Evolutionary conservation across 2,113 vertebrate species (phyloP).

Genomic region (Campylomormyrus tamandua): DNA sequence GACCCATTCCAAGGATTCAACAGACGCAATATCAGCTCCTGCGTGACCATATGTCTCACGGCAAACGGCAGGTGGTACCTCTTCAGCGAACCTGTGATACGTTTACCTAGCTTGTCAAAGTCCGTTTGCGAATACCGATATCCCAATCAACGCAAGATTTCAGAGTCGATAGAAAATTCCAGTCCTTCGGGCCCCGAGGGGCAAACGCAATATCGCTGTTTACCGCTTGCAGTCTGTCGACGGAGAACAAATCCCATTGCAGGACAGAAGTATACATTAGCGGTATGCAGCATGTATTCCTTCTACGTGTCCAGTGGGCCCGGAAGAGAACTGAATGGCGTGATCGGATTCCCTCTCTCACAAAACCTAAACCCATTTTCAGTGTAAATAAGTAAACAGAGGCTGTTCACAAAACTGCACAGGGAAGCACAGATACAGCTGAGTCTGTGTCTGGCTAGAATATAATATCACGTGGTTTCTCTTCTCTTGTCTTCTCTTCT

Average conservation of each 20-base stretch:
- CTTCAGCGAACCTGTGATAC: background rate
- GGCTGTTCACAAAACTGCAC: background rate
- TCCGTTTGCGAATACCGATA: background rate
- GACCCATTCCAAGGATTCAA: background rate
- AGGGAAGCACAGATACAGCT: background rate
- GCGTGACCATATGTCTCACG: background rate
- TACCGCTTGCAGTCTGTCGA: background rate
- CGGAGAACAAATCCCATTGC: background rate
- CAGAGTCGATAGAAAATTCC: background rate
- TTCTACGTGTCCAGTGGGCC: background rate
- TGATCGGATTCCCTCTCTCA: background rate
- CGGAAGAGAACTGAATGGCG: background rate
- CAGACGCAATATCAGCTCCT: background rate
- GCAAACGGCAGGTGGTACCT: background rate
- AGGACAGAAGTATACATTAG: background rate
- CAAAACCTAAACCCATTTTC: background rate
- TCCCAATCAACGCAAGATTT: background rate
- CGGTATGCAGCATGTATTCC: background rate
- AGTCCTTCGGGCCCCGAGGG: background rate
- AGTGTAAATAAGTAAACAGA: background rate
- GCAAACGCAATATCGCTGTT: background rate
- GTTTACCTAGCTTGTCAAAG: background rate
- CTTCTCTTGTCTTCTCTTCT: background rate
- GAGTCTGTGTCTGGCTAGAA: background rate
- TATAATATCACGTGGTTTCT: background rate